These are phyloP conservation scores for Coecobrya sp. DNA, from an alignment of 2,888 invertebrate species.

Conservation along the genomic window DNA sequence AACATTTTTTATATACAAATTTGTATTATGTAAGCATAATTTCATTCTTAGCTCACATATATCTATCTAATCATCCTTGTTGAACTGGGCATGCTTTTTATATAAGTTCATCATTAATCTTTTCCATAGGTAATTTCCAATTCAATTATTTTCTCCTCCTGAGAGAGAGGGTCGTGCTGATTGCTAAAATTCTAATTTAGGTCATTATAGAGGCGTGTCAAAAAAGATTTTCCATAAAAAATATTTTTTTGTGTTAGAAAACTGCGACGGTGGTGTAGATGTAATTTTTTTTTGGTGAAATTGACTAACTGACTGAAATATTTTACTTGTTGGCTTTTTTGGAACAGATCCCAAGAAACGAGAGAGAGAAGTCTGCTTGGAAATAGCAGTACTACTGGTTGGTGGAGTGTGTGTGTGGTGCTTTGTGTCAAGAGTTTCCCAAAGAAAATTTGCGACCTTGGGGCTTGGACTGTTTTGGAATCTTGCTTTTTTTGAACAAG, in stretches of 20 bases:
- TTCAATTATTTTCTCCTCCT: background rate
- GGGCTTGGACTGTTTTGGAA: conserved; percentile 48
- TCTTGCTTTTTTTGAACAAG: background rate
- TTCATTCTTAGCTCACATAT: background rate
- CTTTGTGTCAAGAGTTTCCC: background rate
- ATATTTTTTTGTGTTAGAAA: background rate
- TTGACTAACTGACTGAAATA: background rate
- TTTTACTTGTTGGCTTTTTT: conserved; percentile 2
- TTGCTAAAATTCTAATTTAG: conserved; percentile 32
- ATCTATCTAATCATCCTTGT: background rate
- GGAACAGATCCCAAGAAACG: conserved; percentile 55
- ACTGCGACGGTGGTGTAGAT: no score
- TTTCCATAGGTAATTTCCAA: conserved; percentile 21
- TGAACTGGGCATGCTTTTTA: background rate
- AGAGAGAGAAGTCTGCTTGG: background rate
- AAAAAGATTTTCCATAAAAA: background rate
- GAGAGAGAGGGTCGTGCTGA: background rate
- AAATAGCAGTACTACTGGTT: background rate
- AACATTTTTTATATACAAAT: background rate
- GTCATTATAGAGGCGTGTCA: conserved; percentile 42
- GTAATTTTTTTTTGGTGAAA: background rate
- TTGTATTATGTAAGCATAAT: conserved; percentile 16
- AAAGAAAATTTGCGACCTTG: conserved; percentile 72
- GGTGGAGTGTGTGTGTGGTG: background rate
- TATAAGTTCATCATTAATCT: background rate